Evolutionary conservation across 2,113 vertebrate genomes (phyloP), one percentile per base, ranked within the genome.

Genomic region (Eurypyga helias): DNA sequence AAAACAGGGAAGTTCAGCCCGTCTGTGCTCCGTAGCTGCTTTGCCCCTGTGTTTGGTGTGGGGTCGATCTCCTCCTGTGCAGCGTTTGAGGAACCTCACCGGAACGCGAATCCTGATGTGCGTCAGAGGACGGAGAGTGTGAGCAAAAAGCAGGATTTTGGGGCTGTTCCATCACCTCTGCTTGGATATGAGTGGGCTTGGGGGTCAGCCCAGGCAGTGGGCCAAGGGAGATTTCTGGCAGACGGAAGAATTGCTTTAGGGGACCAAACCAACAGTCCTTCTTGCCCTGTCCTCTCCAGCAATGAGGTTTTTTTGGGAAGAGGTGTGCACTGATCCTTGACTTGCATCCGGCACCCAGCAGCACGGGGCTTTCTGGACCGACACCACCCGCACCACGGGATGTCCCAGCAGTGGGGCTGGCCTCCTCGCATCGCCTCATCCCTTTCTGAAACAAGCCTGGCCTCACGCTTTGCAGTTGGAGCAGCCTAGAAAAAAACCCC

Each of bases 81-180:
- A 55, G 67, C 15, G 2, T 65, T 34, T 45, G 38, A 91, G 69
- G 69, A 81, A 24, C 52, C 89, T 49, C 7, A 18, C 0, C 71
- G 76, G 10, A 54, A 34, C 0, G 0, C 1, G 0, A 49, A 31
- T 60, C 36, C 41, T 1, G 1, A 4, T 10, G 14, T 57, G 54
- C 70, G 51, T 38, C 55, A 34, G 60, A 45, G 46, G 17, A 7
- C 9, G 10, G 34, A 33, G 19, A 60, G 9, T 0, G 3, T 36
- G 81, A 93, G 60, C 60, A 34, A 43, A 75, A 34, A 0, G 2
- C 57, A 58, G 28, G 25, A 3, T 33, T 51, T 12, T 23, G 34
- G 82, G 26, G 14, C 28, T 1, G 0, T 71, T 70, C 21, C 48
- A 17, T 72, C 55, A 43, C 45, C 52, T 72, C 52, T 83, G 5